Evolutionary conservation across 1,140 invertebrate species (phyloP).

Genomic region (Polypedilum pembai): DNA sequence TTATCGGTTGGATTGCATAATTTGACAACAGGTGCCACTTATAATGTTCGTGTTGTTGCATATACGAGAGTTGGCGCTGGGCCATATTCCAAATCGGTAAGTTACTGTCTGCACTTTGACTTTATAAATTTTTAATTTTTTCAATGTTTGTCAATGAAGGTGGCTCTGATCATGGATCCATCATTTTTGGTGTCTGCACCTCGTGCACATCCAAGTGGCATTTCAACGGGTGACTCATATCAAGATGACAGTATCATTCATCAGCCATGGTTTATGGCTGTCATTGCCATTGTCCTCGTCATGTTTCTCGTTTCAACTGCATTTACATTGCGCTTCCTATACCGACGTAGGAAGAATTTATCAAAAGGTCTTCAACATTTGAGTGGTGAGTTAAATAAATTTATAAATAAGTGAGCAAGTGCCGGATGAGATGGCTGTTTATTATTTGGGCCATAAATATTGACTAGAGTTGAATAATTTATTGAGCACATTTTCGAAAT

Average conservation of each 20-base stretch:
- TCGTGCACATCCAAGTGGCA: conserved; percentile 48
- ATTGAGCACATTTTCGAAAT: neutral
- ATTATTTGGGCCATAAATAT: conserved; percentile 12
- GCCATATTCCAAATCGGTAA: conserved; percentile 56
- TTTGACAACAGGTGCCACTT: conserved; percentile 59
- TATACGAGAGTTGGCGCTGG: conserved; percentile 61
- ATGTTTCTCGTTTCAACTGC: conserved; percentile 20
- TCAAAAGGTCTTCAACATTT: conserved; percentile 16
- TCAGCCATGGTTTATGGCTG: conserved; percentile 30
- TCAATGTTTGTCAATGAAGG: conserved; percentile 32
- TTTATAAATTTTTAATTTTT: neutral
- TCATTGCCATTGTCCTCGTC: conserved; percentile 27
- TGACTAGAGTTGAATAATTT: neutral
- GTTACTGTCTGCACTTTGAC: conserved; percentile 27
- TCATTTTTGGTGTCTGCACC: conserved; percentile 48
- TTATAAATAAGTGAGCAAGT: neutral
- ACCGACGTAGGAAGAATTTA: neutral
- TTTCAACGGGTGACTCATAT: conserved; percentile 32
- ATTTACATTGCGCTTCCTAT: neutral
- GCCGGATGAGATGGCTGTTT: neutral
- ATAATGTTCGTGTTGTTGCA: conserved; percentile 66
- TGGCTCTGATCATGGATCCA: conserved; percentile 53
- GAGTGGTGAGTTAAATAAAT: conserved; percentile 1
- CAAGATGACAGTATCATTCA: conserved; percentile 8
- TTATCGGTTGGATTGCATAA: conserved; percentile 64